These are phyloP conservation scores for Bellardia bayeri DNA, from an alignment of 2,888 invertebrate species.

Conservation along the genomic window DNA sequence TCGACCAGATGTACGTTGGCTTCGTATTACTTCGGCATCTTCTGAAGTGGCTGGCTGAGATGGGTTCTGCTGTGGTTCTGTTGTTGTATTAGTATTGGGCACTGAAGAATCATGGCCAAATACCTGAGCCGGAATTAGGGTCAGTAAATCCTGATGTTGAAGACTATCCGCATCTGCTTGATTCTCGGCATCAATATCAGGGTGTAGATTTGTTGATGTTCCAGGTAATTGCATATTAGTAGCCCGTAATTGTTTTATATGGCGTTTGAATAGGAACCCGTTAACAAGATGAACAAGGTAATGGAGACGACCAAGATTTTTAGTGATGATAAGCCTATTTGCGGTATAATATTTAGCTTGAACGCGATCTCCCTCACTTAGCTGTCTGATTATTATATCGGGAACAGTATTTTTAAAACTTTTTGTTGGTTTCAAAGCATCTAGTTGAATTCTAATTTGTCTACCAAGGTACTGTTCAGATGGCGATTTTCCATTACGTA, in stretches of 20 bases:
- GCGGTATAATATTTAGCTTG: constrained; percentile 3
- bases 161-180: background rate
- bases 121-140: background rate
- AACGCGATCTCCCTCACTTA: constrained; percentile 33
- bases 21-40: constrained; percentile 3
- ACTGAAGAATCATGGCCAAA: too few species aligned
- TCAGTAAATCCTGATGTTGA: background rate
- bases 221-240: background rate
- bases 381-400: background rate
- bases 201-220: background rate
- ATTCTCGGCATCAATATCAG: background rate
- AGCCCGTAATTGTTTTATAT: constrained; percentile 1
- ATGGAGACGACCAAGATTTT: constrained; percentile 12
- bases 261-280: background rate
- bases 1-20: background rate
- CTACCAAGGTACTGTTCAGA: background rate
- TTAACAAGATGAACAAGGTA: constrained; percentile 3
- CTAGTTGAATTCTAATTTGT: constrained; percentile 42
- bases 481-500: constrained; percentile 41
- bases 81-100: too few species aligned
- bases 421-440: constrained; percentile 2
- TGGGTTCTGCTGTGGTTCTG: background rate
- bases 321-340: background rate
- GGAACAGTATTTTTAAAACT: background rate
- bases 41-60: background rate